phyloP scores from a whole-genome alignment of 2,113 vertebrate genomes.

The Odontophorus gujanensis region DNA sequence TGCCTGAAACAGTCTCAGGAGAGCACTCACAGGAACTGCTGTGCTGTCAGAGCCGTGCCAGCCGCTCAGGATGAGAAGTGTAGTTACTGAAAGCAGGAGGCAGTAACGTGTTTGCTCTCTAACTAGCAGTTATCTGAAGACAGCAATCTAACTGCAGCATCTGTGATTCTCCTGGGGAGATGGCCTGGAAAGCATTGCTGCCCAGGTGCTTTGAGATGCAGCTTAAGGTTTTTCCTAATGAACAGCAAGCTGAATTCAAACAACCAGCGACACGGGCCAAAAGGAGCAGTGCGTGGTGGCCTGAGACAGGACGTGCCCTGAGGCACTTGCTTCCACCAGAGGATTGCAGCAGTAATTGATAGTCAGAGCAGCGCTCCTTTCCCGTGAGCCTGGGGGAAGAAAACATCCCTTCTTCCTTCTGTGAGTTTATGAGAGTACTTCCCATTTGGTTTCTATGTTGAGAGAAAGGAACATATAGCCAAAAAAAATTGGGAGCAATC shows the following conservation, averaged over 20 bases:
- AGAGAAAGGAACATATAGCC: background rate
- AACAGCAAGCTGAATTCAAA: background rate
- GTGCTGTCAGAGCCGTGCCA: background rate
- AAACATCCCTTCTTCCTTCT: background rate
- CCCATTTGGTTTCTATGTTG: background rate
- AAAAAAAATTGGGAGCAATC: background rate
- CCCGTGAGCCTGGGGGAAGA: background rate
- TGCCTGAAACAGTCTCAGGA: background rate
- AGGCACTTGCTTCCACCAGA: conserved; percentile 25
- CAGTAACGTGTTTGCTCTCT: accelerated
- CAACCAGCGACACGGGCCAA: background rate
- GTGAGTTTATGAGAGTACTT: background rate
- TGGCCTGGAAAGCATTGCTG: background rate
- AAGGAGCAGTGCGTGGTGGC: background rate
- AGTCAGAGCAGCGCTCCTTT: background rate
- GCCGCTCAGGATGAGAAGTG: accelerated
- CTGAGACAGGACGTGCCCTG: background rate
- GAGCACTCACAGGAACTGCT: background rate
- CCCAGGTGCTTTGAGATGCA: background rate
- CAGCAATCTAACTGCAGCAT: background rate
- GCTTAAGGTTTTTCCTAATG: background rate
- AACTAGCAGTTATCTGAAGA: background rate
- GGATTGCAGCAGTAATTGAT: background rate
- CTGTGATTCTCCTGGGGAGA: accelerated
- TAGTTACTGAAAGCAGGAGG: background rate